These are phyloP conservation scores for Drosophila basisetae DNA, from an alignment of 2,888 invertebrate genomes.

Conservation along the genomic window DNA sequence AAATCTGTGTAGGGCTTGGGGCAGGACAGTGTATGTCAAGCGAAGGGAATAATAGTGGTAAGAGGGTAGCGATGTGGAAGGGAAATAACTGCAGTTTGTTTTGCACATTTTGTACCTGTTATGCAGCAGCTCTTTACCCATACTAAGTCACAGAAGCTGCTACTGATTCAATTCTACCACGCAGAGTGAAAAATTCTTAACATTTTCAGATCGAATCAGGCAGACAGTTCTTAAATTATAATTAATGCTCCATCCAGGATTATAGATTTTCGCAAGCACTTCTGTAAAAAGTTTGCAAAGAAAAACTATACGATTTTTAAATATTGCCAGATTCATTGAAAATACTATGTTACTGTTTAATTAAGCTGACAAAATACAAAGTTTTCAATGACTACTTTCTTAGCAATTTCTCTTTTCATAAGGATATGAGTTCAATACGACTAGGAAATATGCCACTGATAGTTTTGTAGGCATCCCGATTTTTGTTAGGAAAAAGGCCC, in stretches of 20 bases:
- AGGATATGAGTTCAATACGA: background rate
- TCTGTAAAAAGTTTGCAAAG: background rate
- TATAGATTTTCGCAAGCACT: background rate
- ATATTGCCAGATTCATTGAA: background rate
- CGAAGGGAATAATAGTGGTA: background rate
- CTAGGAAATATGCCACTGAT: background rate
- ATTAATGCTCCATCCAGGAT: background rate
- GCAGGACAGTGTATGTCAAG: background rate
- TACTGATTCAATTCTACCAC: slow-evolving; percentile 4
- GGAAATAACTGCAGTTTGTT: slow-evolving; percentile 47
- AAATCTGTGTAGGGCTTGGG: slow-evolving; percentile 25
- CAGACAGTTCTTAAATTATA: background rate
- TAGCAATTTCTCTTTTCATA: background rate
- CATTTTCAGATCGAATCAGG: background rate
- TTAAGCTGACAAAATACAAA: background rate
- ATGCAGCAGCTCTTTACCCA: slow-evolving; percentile 23
- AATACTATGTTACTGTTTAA: background rate
- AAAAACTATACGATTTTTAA: background rate
- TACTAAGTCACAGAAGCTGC: slow-evolving; percentile 28
- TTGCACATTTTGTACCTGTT: slow-evolving; percentile 39
- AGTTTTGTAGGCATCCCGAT: background rate
- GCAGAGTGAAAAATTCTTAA: background rate
- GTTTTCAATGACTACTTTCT: background rate
- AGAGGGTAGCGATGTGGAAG: background rate
- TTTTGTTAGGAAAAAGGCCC: background rate